phyloP scores from a whole-genome alignment of 1,140 invertebrate species.

The Fragariocoptes setiger region DNA sequence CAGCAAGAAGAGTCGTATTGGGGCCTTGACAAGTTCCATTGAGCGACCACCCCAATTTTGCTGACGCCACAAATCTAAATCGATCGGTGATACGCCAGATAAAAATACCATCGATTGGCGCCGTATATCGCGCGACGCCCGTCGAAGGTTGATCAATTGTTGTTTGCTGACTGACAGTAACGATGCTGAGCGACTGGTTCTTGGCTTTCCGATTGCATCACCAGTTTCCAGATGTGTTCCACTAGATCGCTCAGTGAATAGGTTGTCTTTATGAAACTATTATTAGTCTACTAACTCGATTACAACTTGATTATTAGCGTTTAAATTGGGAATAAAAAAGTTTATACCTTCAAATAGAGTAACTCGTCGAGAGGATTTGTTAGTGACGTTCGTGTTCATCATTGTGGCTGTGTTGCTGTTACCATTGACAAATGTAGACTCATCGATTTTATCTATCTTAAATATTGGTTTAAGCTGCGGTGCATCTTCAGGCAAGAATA shows the following conservation, averaged over 20 bases:
- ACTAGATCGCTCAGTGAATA: no score
- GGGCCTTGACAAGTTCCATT: slow-evolving; percentile 6
- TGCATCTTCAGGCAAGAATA: slow-evolving; percentile 1
- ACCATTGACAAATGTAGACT: background rate
- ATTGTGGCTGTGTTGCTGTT: background rate
- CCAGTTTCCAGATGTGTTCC: background rate
- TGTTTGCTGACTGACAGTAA: slow-evolving; percentile 1
- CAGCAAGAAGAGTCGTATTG: slow-evolving; percentile 5
- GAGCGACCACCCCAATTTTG: slow-evolving; percentile 4
- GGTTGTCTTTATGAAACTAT: no score
- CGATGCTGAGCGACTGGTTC: background rate
- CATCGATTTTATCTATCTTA: background rate
- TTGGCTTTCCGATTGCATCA: background rate
- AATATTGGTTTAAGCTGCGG: background rate
- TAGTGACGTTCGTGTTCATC: background rate
- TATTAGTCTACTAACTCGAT: no score
- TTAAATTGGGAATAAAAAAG: no score
- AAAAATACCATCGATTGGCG: slow-evolving; percentile 6
- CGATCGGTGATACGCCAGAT: slow-evolving; percentile 4
- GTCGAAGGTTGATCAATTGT: background rate
- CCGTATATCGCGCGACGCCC: slow-evolving; percentile 1
- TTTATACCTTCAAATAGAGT: background rate
- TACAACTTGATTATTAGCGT: no score
- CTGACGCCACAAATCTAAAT: slow-evolving; percentile 3
- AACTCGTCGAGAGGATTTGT: background rate